Conservation (phyloP, 2,113 vertebrate species). For the Hippolais icterina region DNA sequence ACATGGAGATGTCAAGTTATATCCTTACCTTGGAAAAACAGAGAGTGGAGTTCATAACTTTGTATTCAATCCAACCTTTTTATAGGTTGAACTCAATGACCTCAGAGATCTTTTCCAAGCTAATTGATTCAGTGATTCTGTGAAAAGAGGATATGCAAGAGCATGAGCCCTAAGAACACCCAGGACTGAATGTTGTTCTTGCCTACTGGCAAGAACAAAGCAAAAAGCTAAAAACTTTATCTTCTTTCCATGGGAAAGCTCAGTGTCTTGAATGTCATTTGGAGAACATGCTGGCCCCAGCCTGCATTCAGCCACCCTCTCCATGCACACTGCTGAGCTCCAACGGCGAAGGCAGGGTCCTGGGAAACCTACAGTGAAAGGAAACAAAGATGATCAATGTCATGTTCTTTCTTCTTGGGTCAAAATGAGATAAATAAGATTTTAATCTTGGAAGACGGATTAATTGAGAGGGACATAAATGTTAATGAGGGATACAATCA, state of each 20-base stretch:
- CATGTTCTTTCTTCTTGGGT: background rate
- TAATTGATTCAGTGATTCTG: background rate
- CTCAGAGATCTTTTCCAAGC: background rate
- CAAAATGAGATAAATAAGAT: background rate
- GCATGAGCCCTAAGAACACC: background rate
- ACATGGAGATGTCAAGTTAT: background rate
- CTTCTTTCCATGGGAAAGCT: background rate
- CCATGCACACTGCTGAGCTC: background rate
- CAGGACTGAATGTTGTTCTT: background rate
- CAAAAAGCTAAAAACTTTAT: background rate
- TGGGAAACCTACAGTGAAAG: background rate
- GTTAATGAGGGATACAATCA: background rate
- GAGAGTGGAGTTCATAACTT: background rate
- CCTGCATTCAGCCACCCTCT: accelerated
- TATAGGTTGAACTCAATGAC: background rate
- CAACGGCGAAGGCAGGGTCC: background rate
- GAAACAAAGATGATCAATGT: background rate
- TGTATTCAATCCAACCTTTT: background rate
- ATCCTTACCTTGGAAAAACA: background rate
- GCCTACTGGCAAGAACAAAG: background rate
- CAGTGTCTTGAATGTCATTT: background rate
- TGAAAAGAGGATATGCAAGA: background rate
- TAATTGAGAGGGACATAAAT: background rate
- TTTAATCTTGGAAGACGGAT: background rate
- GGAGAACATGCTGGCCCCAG: background rate